Conservation (phyloP, 2,113 vertebrate genomes). For the Cepphus grylle region DNA sequence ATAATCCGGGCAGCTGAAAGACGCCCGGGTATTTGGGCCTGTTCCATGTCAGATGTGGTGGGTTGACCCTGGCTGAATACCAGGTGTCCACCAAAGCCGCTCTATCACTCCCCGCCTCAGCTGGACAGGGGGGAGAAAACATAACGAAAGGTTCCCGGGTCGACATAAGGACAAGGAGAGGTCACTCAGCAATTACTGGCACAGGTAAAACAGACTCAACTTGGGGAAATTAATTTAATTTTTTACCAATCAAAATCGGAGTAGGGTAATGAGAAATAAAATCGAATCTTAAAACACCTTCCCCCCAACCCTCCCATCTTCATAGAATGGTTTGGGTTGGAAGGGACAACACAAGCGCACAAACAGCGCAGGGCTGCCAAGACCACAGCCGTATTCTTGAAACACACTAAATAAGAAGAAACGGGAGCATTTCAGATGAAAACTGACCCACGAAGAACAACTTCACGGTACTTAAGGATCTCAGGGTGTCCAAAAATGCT, state of each 20-base stretch:
- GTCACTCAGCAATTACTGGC: too few species aligned
- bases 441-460: neutral
- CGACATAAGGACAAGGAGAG: too few species aligned
- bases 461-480: too few species aligned
- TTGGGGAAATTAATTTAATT: neutral
- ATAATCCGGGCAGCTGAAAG: neutral
- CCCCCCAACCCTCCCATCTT: neutral
- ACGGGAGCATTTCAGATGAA: fast-evolving
- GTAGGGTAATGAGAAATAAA: neutral
- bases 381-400: fast-evolving
- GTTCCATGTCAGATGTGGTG: neutral
- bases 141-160: neutral
- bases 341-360: too few species aligned
- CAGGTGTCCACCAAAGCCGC: neutral
- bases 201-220: neutral
- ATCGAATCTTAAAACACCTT: neutral
- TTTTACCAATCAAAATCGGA: neutral
- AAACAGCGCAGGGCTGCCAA: neutral
- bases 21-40: fast-evolving
- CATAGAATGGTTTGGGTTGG: too few species aligned
- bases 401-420: neutral
- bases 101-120: neutral
- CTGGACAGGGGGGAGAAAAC: neutral
- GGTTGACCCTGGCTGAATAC: neutral
- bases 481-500: neutral